phyloP scores from a whole-genome alignment of 1,140 invertebrate species.

The Microplitis mediator region DNA sequence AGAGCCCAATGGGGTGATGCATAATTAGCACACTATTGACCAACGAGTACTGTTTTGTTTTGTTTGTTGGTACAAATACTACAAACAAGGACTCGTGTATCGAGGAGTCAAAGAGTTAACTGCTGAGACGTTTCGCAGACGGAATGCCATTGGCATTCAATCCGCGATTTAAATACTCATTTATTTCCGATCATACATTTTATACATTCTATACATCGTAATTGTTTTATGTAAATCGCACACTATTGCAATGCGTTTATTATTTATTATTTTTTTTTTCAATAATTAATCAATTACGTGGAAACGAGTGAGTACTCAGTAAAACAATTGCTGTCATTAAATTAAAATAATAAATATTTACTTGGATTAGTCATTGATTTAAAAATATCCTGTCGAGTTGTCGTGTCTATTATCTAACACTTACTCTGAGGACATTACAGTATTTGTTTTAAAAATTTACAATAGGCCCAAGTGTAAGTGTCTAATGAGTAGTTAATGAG shows the following conservation, averaged over 20 bases:
- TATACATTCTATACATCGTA: not conserved
- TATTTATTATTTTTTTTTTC: not conserved
- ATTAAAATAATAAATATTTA: not conserved
- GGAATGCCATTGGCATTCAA: conserved; percentile 10
- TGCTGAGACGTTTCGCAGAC: not conserved
- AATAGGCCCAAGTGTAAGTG: too few species aligned
- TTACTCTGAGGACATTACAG: too few species aligned
- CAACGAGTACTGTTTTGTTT: not conserved
- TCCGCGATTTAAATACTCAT: not conserved
- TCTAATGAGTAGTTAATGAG: too few species aligned
- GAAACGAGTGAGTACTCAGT: not conserved
- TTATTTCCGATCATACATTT: not conserved
- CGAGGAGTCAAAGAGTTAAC: not conserved
- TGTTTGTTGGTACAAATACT: not conserved
- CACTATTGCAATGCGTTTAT: not conserved
- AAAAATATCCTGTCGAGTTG: too few species aligned
- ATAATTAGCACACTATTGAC: conserved; percentile 26
- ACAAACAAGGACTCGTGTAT: not conserved
- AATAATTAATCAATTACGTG: not conserved
- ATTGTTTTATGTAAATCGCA: not conserved
- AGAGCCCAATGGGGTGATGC: conserved; percentile 28
- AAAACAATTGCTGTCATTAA: not conserved
- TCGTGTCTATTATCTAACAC: too few species aligned
- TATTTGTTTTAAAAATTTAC: too few species aligned
- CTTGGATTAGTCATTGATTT: too few species aligned